phyloP scores from a whole-genome alignment of 2,797 vertebrate genomes.

The Sciaenops ocellatus region DNA sequence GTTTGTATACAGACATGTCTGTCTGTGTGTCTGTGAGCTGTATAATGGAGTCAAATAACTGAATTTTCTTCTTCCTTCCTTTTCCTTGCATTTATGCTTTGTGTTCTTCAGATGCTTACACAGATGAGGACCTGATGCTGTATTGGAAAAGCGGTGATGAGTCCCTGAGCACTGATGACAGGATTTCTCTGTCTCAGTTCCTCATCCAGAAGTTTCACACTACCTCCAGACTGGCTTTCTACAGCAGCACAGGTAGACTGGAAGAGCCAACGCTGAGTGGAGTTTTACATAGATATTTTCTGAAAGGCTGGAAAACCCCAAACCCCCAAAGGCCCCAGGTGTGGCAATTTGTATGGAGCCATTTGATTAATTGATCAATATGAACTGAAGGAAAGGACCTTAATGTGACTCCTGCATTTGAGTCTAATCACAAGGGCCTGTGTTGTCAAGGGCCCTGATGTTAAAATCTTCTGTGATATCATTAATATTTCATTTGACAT shows the following conservation, averaged over 20 bases:
- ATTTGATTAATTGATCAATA: background rate
- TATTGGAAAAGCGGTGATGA: conserved; percentile 97
- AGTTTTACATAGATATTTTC: background rate
- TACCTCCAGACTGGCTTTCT: conserved; percentile 95
- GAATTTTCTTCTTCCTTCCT: too few relatives aligned
- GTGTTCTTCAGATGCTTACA: conserved; percentile 91
- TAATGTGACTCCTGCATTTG: background rate
- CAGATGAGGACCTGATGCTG: conserved; percentile 97
- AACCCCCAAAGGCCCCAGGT: background rate
- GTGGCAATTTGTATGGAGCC: background rate
- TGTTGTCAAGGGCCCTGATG: background rate
- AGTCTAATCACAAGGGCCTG: background rate
- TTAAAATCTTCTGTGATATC: background rate
- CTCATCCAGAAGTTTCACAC: conserved; percentile 98
- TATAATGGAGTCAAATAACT: too few relatives aligned
- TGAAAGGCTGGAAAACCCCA: background rate
- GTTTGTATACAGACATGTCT: too few relatives aligned
- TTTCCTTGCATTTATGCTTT: background rate
- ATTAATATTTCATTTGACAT: background rate
- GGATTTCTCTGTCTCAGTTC: conserved; percentile 96
- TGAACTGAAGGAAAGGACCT: background rate
- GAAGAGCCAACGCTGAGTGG: background rate
- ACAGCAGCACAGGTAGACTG: conserved; percentile 93
- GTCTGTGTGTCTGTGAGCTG: too few relatives aligned
- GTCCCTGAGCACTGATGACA: conserved; percentile 94